phyloP scores from a whole-genome alignment of 2,797 vertebrate species.

The Poecilia gillii region DNA sequence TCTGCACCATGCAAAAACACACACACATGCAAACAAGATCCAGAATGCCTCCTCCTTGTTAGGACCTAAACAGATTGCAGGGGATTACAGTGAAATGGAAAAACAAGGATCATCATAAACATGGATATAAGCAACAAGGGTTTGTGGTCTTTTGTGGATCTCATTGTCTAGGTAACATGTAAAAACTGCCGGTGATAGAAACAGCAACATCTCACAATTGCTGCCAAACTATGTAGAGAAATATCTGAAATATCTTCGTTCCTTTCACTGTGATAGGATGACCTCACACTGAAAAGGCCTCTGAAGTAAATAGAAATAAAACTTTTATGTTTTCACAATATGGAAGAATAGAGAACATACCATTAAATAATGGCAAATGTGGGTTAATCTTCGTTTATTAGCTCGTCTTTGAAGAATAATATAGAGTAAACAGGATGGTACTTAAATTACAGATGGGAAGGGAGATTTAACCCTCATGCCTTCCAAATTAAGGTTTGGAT shows the following conservation, averaged over 20 bases:
- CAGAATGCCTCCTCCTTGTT: neutral
- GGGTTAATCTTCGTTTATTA: neutral
- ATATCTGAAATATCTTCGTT: neutral
- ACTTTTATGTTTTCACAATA: neutral
- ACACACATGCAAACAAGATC: conserved; percentile 1
- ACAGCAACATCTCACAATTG: neutral
- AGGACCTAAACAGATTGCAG: neutral
- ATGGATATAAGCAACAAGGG: neutral
- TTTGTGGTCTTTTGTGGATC: neutral
- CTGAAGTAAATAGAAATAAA: neutral
- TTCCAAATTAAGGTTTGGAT: neutral
- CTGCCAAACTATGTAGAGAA: neutral
- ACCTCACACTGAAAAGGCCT: neutral
- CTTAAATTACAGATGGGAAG: neutral
- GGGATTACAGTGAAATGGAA: neutral
- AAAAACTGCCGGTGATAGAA: neutral
- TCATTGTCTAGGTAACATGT: neutral
- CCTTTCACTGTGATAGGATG: neutral
- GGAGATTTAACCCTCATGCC: neutral
- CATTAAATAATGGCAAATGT: neutral
- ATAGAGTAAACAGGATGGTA: neutral
- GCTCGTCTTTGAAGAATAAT: no score
- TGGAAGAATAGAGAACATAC: neutral
- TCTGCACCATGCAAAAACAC: neutral
- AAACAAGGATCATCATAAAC: neutral